Evolutionary conservation across 2,113 vertebrate genomes (phyloP), one percentile per base, ranked within the genome.

Genomic region (Tyrannus savana): DNA sequence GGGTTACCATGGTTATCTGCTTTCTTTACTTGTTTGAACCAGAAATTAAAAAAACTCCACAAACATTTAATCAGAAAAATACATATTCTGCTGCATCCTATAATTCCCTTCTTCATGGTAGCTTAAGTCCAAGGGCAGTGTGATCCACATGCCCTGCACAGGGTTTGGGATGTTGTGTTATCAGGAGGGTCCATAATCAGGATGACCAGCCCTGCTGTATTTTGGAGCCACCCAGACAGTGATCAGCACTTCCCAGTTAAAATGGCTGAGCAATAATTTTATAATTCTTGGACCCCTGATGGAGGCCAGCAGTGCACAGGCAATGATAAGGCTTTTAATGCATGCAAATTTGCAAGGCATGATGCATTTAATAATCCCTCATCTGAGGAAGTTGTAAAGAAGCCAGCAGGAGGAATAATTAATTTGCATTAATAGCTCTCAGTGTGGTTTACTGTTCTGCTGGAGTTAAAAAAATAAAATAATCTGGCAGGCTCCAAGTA

Each of bases 401-500:
- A 97, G 94, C 89, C 96, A 97, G 94, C 96, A 93, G 94, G 96
- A 96, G 80, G 78, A 93, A 96, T 96, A 97, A 97, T 96, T 97
- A 97, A 98, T 97, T 97, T 95, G 93, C 89, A 75, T 97, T 97
- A 97, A 97, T 95, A 96, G 96, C 96, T 97, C 91, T 97, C 90
- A 62, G 72, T 53, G 64, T 94, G 75, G 14, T 78, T 95, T 95
- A 84, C 84, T 76, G 73, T 55, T 68, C 80, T 21, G 89, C 81
- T 30, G 6, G 31, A 87, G 72, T 79, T 35, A 55, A 91, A 94
- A 92, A 39, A 59, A 85, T 47, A 47, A 87, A 59, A 58, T 19
- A 55, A 81, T 39, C 58, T 85, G 84, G 56, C 95, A 91, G 97
- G 87, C 90, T 79, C 19, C 41, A 96, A 86, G 87, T 84, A 72